Evolutionary conservation across 1,140 invertebrate genomes (phyloP).

Genomic region (Drosophila busckii): DNA sequence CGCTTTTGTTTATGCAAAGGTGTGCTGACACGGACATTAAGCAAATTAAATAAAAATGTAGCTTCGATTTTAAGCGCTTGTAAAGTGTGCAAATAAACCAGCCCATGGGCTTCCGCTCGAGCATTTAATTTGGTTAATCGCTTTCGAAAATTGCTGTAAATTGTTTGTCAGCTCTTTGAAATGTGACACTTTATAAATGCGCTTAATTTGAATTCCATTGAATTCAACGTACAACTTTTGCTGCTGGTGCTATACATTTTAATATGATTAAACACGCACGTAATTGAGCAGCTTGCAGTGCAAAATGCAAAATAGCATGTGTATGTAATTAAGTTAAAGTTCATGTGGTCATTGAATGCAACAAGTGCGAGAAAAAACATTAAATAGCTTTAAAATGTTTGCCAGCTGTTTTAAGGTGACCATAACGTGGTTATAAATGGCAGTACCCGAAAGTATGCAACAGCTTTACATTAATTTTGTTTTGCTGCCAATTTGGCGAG

Average conservation of each 20-base stretch:
- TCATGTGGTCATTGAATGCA: conserved; percentile 24
- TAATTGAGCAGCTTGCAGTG: no score
- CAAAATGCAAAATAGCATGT: no score
- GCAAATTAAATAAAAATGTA: conserved; percentile 9
- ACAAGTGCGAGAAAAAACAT: conserved; percentile 8
- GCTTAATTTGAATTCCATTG: conserved; percentile 57
- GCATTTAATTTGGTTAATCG: conserved; percentile 52
- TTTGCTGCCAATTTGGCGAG: background rate
- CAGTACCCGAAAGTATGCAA: conserved; percentile 36
- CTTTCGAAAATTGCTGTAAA: conserved; percentile 8
- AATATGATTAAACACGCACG: conserved; percentile 27
- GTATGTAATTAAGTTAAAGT: no score
- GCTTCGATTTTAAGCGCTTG: conserved; percentile 17
- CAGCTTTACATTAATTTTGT: background rate
- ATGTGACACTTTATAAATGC: conserved; percentile 50
- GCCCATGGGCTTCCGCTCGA: conserved; percentile 8
- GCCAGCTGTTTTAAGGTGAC: no score
- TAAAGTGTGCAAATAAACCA: conserved; percentile 2
- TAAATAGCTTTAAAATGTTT: background rate
- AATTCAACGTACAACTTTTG: conserved; percentile 4
- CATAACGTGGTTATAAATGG: no score
- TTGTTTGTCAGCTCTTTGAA: conserved; percentile 24
- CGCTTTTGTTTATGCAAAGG: no score
- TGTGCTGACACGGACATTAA: no score
- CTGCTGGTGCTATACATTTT: conserved; percentile 17